Conservation (phyloP, 2,888 invertebrate genomes). For the Andricus quercusramuli region DNA sequence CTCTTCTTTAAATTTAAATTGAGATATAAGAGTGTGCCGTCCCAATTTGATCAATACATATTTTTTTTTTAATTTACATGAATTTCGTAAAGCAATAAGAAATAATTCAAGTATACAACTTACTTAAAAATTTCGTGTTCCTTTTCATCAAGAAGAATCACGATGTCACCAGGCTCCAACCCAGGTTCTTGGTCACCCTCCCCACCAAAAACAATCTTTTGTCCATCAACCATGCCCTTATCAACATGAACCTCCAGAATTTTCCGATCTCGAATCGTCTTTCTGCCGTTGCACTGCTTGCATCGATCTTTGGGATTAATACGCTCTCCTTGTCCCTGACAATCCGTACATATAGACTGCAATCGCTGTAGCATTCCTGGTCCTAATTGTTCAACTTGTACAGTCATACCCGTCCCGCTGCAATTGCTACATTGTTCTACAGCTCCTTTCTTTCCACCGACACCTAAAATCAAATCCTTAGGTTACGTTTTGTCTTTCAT, state of each 20-base stretch:
- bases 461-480: constrained; percentile 75
- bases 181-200: constrained; percentile 99
- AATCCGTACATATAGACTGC: constrained; percentile 92
- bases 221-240: constrained; percentile 96
- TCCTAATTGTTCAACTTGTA: constrained; percentile 86
- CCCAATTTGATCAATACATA: no score
- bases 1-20: no score
- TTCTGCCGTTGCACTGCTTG: constrained; percentile 94
- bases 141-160: constrained; percentile 97
- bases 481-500: background rate
- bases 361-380: constrained; percentile 94
- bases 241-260: constrained; percentile 97
- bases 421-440: constrained; percentile 93
- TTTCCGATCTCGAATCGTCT: constrained; percentile 93
- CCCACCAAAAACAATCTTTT: constrained; percentile 95
- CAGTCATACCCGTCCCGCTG: constrained; percentile 92
- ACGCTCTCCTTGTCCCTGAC: constrained; percentile 91
- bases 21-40: no score
- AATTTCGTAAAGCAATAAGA: no score
- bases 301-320: constrained; percentile 95
- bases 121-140: constrained; percentile 88
- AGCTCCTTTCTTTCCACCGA: constrained; percentile 96
- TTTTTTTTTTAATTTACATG: no score
- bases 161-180: constrained; percentile 95
- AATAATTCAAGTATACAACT: constrained; percentile 58